Evolutionary conservation across 2,888 invertebrate genomes (phyloP).

Genomic region (Pterostichus madidus): DNA sequence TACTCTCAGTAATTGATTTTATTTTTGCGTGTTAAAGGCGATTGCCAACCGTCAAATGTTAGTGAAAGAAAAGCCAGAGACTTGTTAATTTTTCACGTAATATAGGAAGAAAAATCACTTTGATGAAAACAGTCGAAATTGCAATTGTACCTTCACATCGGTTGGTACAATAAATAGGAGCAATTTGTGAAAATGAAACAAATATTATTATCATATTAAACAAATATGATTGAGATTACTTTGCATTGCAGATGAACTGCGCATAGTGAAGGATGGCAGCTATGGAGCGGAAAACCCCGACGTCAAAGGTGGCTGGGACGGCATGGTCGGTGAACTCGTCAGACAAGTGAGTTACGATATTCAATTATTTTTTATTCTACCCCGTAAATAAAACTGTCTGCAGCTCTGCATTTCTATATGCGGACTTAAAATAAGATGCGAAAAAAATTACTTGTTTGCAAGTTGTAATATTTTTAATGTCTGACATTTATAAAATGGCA

Average conservation of each 20-base stretch:
- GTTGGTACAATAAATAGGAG: no score
- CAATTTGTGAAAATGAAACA: no score
- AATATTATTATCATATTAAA: no score
- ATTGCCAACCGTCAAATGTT: no score
- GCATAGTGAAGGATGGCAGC: constrained; percentile 90
- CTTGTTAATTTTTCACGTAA: no score
- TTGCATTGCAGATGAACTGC: constrained; percentile 86
- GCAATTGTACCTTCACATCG: no score
- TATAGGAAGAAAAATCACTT: no score
- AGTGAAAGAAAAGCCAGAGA: no score
- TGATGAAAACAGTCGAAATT: no score
- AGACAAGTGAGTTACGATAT: constrained; percentile 84
- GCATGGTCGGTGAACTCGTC: constrained; percentile 92
- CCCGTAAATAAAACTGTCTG: constrained; percentile 8
- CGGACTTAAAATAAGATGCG: no score
- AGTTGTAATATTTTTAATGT: constrained; percentile 11
- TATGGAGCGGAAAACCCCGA: constrained; percentile 89
- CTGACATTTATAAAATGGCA: constrained; percentile 20
- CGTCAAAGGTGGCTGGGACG: constrained; percentile 90
- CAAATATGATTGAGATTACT: not conserved
- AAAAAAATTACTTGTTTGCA: constrained; percentile 3
- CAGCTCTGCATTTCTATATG: not conserved
- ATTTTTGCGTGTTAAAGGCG: no score
- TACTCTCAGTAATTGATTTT: no score
- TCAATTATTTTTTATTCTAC: constrained; percentile 1